A percentile compares a stretch with the other conserved stretches of the same genome.
phyloP scores from a whole-genome alignment of 2,113 vertebrate species.

The Odocoileus virginianus region DNA sequence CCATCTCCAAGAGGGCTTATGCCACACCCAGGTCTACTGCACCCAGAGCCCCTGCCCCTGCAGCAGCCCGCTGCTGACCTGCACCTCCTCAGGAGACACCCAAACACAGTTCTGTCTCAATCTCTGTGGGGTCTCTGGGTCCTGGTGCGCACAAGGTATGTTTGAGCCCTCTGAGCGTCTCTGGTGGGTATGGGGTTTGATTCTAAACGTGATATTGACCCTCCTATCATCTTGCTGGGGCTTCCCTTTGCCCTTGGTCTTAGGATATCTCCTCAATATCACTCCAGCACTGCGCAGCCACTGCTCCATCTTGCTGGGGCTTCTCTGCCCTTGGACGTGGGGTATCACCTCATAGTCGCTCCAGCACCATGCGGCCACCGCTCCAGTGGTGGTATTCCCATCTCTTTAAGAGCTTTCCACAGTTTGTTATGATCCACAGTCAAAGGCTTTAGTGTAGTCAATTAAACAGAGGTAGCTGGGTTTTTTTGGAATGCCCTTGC shows the following conservation, averaged over 20 bases:
- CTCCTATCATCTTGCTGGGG: not conserved
- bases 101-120: not conserved
- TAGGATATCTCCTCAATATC: not conserved
- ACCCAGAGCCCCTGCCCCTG: not conserved
- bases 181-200: not conserved
- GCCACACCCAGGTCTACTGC: not conserved
- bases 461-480: not conserved
- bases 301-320: not conserved
- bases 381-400: not conserved
- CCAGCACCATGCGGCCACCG: rapidly evolving
- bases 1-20: not conserved
- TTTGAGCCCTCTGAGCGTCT: not conserved
- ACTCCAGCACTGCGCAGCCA: not conserved
- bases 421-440: not conserved
- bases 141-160: not conserved
- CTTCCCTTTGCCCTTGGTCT: not conserved
- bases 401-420: not conserved
- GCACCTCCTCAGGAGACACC: not conserved
- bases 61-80: not conserved
- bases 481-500: not conserved
- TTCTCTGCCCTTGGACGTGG: not conserved
- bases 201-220: not conserved
- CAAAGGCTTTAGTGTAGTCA: not conserved
- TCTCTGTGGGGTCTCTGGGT: not conserved
- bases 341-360: not conserved